Percentiles rank a stretch among this genome's conserved stretches.
Conservation (phyloP, 1,140 invertebrate species). For the Apis laboriosa region DNA sequence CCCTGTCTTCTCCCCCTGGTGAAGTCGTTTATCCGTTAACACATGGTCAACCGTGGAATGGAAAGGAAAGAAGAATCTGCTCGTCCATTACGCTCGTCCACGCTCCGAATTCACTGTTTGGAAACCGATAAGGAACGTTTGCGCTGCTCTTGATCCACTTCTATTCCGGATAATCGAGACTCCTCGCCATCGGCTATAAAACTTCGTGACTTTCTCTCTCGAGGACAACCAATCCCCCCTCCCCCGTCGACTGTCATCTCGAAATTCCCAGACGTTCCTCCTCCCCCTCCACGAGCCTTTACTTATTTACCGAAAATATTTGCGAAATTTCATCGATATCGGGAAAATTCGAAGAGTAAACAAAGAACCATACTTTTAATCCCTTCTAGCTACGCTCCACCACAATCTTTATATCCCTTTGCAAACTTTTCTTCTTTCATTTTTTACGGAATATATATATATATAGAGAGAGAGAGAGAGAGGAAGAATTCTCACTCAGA, state of each 20-base stretch:
- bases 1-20: neutral
- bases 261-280: neutral
- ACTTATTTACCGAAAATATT: neutral
- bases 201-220: neutral
- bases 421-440: too few species aligned
- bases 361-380: constrained; percentile 8
- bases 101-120: constrained; percentile 27
- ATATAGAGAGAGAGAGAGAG: neutral
- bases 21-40: constrained; percentile 65
- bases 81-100: constrained; percentile 33
- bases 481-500: neutral
- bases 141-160: neutral
- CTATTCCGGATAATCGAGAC: constrained; percentile 9
- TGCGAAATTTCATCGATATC: neutral
- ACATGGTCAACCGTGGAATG: constrained; percentile 50
- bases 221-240: neutral
- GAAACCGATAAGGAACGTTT: constrained; percentile 25
- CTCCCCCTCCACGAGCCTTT: neutral
- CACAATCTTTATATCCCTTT: too few species aligned
- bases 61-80: constrained; percentile 16
- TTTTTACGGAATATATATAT: too few species aligned
- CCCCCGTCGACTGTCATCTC: neutral
- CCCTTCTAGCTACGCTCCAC: neutral
- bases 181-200: constrained; percentile 8
- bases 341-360: neutral